Evolutionary conservation across 2,113 vertebrate species (phyloP), one percentile per base, ranked within the genome.

Genomic region (Oncorhynchus masou): DNA sequence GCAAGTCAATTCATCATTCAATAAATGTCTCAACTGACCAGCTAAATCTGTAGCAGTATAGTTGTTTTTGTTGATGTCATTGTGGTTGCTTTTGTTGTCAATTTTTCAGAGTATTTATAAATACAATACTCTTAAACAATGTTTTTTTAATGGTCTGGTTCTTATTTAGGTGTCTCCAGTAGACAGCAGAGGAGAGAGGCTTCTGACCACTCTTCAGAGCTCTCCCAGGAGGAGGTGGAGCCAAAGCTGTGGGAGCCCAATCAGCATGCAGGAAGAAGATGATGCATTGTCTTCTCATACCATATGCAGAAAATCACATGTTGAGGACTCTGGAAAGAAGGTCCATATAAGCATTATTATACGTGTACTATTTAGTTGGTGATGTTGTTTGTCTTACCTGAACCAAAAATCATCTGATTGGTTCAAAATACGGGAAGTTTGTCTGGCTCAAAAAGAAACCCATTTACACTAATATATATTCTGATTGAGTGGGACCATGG

Each of bases 321-420:
- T 91, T 70, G 95, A 97, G 31, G 92, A 93, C 76, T 49, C 92
- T 74, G 90, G 90, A 59, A 93, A 85, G 84, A 98, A 96, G 95
- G 97, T 95, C 82, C 70, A 89, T 87, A 0, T 69, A 70, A n/a
- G 39, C 9, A 45, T 45, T 45, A 12, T 45, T 11, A 45, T 45
- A 45, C 2, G 9, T 45, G 39, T 45, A 45, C 39, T 45, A 2
- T 45, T 45, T 12, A 12, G 39, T 45, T 45, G 39, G 39, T 45
- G 9, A 45, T 45, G 39, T 45, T 45, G 39, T 45, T 45, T 45
- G 8, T 45, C 39, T 45, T 45, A 45, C 39, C 39, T 45, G 39
- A 45, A 45, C 39, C 39, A 2, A 45, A 11, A 45, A 45, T 9
- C 9, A 45, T 45, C 9, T 45, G 39, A 45, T 45, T 45, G 39